These are phyloP conservation scores for Hipposideros armiger DNA, from an alignment of 2,113 vertebrate genomes.

Conservation along the genomic window DNA sequence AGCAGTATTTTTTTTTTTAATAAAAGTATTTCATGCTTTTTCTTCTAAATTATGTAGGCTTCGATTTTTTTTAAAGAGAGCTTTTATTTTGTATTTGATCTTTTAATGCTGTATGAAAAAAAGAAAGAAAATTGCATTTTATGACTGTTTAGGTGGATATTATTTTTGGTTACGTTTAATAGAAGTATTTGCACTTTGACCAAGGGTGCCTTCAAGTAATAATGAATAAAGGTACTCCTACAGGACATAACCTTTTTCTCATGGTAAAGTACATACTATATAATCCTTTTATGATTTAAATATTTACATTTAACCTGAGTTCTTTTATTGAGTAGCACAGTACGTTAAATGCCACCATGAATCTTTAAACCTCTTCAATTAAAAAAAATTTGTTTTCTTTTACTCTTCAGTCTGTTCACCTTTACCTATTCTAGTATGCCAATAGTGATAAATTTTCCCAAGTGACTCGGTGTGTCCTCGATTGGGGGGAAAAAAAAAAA, in stretches of 20 bases:
- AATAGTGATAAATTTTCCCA: neutral
- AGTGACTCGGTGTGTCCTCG: neutral
- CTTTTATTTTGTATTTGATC: conserved; percentile 42
- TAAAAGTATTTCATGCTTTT: neutral
- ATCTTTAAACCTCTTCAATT: conserved; percentile 17
- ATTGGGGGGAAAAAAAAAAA: neutral
- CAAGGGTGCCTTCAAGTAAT: conserved; percentile 35
- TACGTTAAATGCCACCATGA: conserved; percentile 65
- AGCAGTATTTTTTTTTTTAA: neutral
- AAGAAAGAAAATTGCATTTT: conserved; percentile 12
- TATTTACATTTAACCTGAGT: conserved; percentile 57
- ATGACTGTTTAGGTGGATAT: conserved; percentile 14
- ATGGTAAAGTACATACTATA: neutral
- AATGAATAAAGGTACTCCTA: neutral
- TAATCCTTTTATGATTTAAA: conserved; percentile 50
- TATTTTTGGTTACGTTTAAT: conserved; percentile 61
- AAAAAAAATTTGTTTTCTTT: neutral
- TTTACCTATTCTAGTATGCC: neutral
- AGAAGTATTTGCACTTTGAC: conserved; percentile 60
- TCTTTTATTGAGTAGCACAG: conserved; percentile 42
- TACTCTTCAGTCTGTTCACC: neutral
- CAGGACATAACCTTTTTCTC: conserved; percentile 55
- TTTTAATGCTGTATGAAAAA: neutral
- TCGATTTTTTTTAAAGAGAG: neutral
- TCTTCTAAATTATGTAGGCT: neutral